Conservation (phyloP, 1,140 invertebrate genomes). For the Drosophila sproati region DNA sequence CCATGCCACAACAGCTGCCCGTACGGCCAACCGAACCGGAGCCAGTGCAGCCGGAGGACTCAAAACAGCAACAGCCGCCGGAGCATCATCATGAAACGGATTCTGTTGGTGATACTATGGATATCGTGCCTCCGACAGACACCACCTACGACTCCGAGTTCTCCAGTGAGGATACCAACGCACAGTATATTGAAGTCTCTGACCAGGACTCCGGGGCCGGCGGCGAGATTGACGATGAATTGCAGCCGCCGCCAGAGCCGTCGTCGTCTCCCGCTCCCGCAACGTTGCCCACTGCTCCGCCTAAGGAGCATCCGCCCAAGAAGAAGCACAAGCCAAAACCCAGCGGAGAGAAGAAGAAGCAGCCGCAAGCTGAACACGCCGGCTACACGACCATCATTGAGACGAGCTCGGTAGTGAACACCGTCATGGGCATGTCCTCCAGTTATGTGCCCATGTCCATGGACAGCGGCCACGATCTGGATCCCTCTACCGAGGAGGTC, state of each 20-base stretch:
- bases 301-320: slow-evolving; percentile 40
- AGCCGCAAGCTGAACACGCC: slow-evolving; percentile 19
- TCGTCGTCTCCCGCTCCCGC: slow-evolving; percentile 23
- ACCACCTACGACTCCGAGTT: slow-evolving; percentile 80
- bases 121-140: slow-evolving; percentile 69
- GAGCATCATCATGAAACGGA: slow-evolving; percentile 31
- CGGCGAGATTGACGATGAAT: slow-evolving; percentile 60
- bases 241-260: slow-evolving; percentile 44
- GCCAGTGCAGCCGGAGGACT: slow-evolving; percentile 53
- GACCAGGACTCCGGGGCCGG: slow-evolving; percentile 70
- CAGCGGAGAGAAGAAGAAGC: slow-evolving; percentile 60
- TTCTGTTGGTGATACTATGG: slow-evolving; percentile 28
- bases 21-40: slow-evolving; percentile 10
- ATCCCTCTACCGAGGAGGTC: slow-evolving; percentile 72
- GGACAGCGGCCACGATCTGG: slow-evolving; percentile 64
- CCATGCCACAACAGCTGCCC: slow-evolving; percentile 71
- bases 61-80: slow-evolving; percentile 13
- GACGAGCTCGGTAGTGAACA: slow-evolving; percentile 71
- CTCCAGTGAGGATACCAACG: slow-evolving; percentile 75
- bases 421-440: slow-evolving; percentile 71
- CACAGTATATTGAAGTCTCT: slow-evolving; percentile 80
- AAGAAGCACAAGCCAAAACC: slow-evolving; percentile 74
- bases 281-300: slow-evolving; percentile 10
- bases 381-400: slow-evolving; percentile 67
- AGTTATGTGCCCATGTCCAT: slow-evolving; percentile 79